Evolutionary conservation across 92 coral and sea anemone genomes (phyloP), one percentile per base, ranked within the genome.

Genomic region (Heliopora coerulea): DNA sequence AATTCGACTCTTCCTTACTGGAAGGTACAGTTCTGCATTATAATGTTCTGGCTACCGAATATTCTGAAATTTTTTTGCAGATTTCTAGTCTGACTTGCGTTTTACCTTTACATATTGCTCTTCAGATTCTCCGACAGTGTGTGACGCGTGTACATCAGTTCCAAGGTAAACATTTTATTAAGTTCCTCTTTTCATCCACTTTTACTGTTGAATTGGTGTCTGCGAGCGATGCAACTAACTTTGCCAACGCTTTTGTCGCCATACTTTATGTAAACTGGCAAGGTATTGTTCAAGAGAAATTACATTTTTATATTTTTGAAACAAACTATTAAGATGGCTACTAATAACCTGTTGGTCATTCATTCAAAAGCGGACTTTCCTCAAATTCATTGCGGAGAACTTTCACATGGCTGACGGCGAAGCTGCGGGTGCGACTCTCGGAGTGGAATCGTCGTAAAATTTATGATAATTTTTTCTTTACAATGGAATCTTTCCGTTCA

Each of bases 1-100:
- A 95, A 75, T 95, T 95, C 79, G 99, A 95, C 89, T 91, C 99
- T 27, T 83, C 95, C 48, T 87, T 95, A 48, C 86, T 95, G 21
- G 99, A 95, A 88, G 99, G 99, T 95, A 68, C 79, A 86, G 54
- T 57, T n/a, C 14, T n/a, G 54, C 25, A 18, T 28, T 4, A 31
- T 29, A 23, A 23, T 17, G 62, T 50, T 14, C 31, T 8, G 4
- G 8, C 12, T 32, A 34, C 19, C 54, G 17, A 18, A 26, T 52
- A n/a, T 39, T 21, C 48, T 19, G 29, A 5, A 25, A 31, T 54
- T 27, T 52, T 37, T 23, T 31, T 49, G 17, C 31, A n/a, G 14
- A 50, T 48, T 8, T 70, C 29, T 29, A 50, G 48, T 54, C 46
- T 24, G 20, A 49, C 8, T 37, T 34, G 8, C 41, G 2, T 46